Evolutionary conservation across 2,797 vertebrate genomes (phyloP), one percentile per base, ranked within the genome.

Genomic region (Myotis findleyi): DNA sequence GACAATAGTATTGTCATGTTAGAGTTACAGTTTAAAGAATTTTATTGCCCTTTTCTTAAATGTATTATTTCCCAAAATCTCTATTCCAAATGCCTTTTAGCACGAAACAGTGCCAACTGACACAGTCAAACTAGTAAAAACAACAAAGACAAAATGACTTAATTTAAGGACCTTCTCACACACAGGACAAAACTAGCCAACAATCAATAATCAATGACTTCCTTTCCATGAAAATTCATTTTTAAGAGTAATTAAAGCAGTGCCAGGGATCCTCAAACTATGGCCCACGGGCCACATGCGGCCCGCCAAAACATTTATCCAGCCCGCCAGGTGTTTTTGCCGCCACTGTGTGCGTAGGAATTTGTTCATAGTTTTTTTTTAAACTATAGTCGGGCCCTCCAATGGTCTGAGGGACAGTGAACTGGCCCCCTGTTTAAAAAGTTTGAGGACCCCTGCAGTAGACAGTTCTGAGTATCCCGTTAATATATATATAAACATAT

Each of bases 101-200:
- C 69, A 88, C 1, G 86, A 87, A 41, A 80, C 20, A 96, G 12
- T 83, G 30, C 62, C 93, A 98, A 95, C 20, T 96, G 80, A 49
- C 66, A 96, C 77, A 57, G 96, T 25, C 17, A 93, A 95, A 41
- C 76, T 81, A 41, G 47, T 21, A 9, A 95, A 97, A 97, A 91
- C 21, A 49, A 95, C 38, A 14, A 94, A 73, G 66, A 77, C 33
- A 94, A 97, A 94, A 92, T 38, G 79, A 53, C 18, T 91, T 62
- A 72, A 89, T 57, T 93, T 81, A 95, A 95, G 68, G n/a, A 66
- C 0, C 36, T 83, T 16, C 90, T 89, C 33, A 44, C 14, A 21
- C 4, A 36, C 64, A 95, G 62, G 49, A 17, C 11, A 92, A 94
- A 94, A 55, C 0, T 94, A 95, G 84, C 69, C 9, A 44, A 95